Conservation (phyloP, 2,888 invertebrate species). For the Campoplex nolae region DNA sequence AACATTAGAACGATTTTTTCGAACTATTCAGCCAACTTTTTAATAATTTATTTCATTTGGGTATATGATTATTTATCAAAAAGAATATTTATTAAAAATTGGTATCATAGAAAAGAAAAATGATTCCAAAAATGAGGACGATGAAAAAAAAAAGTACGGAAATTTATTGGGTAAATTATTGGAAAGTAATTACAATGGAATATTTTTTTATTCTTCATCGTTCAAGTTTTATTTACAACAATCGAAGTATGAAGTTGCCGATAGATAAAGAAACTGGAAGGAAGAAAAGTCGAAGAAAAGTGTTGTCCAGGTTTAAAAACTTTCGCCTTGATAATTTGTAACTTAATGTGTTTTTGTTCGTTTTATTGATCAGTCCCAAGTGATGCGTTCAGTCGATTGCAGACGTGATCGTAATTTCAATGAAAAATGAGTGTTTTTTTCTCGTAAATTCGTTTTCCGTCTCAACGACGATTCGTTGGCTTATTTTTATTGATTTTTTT, state of each 20-base stretch:
- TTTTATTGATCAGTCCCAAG: slow-evolving; percentile 1
- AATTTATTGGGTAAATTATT: slow-evolving; percentile 39
- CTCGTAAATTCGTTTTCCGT: neutral
- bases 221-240: slow-evolving; percentile 17
- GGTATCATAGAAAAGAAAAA: neutral
- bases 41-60: neutral
- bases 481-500: slow-evolving; percentile 69
- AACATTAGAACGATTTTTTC: neutral
- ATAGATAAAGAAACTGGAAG: neutral
- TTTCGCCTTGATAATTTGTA: too few relatives aligned
- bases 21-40: neutral
- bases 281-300: neutral
- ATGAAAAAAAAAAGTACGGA: slow-evolving; percentile 1
- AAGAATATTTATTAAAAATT: too few relatives aligned
- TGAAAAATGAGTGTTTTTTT: neutral
- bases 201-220: neutral
- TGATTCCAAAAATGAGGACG: neutral
- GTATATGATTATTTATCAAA: too few relatives aligned
- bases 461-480: neutral
- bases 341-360: neutral
- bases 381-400: neutral
- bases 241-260: neutral
- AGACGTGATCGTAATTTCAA: neutral
- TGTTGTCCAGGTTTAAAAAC: too few relatives aligned
- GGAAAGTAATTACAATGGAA: slow-evolving; percentile 31